A percentile compares a stretch with the other conserved stretches of the same genome.
phyloP scores from a whole-genome alignment of 2,797 vertebrate species.

The Gymnoscopelus braueri region DNA sequence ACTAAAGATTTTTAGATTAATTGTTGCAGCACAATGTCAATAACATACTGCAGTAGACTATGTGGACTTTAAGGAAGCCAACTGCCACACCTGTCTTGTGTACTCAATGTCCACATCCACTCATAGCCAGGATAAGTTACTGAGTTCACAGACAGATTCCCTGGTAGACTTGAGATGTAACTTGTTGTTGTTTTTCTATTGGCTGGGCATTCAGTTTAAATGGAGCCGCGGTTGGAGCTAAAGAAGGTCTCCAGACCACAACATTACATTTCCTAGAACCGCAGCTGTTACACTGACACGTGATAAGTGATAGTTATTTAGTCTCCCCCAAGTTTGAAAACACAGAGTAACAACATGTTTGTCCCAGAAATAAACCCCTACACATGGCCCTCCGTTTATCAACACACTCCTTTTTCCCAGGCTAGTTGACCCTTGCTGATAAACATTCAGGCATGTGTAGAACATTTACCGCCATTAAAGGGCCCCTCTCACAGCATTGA shows the following conservation, averaged over 20 bases:
- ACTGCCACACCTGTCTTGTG: conserved; percentile 1
- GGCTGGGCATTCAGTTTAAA: conserved; percentile 42
- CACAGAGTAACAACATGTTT: conserved; percentile 11
- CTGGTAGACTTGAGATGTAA: conserved; percentile 30
- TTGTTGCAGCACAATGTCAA: background rate
- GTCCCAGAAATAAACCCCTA: conserved; percentile 33
- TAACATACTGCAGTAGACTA: conserved; percentile 1
- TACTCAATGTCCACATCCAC: too few relatives aligned
- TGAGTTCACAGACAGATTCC: conserved; percentile 41
- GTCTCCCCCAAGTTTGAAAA: conserved; percentile 37
- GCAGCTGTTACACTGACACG: conserved; percentile 6
- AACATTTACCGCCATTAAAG: conserved; percentile 6
- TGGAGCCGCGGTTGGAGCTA: conserved; percentile 24
- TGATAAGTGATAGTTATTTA: conserved; percentile 6
- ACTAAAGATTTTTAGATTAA: background rate
- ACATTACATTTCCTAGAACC: conserved; percentile 27
- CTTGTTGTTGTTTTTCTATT: conserved; percentile 27
- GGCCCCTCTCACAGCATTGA: too few relatives aligned
- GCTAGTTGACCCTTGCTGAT: conserved; percentile 34
- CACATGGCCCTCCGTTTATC: conserved; percentile 14
- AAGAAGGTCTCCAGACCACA: conserved; percentile 36
- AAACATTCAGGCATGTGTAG: conserved; percentile 21
- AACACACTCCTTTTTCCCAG: conserved; percentile 49
- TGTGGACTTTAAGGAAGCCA: conserved; percentile 4
- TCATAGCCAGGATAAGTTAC: conserved; percentile 17